phyloP scores from a whole-genome alignment of 2,888 invertebrate genomes.

The Linnaemya tessellans region DNA sequence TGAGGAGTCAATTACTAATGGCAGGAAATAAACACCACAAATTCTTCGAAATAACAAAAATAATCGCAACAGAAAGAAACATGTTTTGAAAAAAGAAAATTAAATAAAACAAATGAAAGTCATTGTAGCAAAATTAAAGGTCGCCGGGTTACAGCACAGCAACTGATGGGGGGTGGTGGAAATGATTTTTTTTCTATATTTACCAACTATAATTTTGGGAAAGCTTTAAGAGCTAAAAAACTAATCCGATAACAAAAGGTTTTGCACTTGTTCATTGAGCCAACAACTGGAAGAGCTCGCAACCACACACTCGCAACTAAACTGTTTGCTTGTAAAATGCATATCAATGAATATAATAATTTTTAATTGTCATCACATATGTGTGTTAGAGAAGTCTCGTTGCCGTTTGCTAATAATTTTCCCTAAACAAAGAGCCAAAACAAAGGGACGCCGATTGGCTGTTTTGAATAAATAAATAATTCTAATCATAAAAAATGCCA shows the following conservation, averaged over 20 bases:
- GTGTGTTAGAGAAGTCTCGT: slow-evolving; percentile 32
- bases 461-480: slow-evolving; percentile 39
- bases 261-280: slow-evolving; percentile 66
- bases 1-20: slow-evolving; percentile 69
- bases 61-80: not conserved
- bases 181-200: slow-evolving; percentile 55
- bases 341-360: slow-evolving; percentile 54
- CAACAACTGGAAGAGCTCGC: not conserved
- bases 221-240: slow-evolving; percentile 45
- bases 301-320: slow-evolving; percentile 26
- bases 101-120: slow-evolving; percentile 46
- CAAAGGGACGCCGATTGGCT: slow-evolving; percentile 30
- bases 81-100: not conserved
- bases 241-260: slow-evolving; percentile 70
- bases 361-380: slow-evolving; percentile 69
- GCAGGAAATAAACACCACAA: slow-evolving; percentile 55
- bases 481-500: slow-evolving; percentile 64
- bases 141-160: slow-evolving; percentile 13
- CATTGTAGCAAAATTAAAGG: slow-evolving; percentile 63
- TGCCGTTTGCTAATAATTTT: slow-evolving; percentile 29
- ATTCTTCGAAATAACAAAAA: slow-evolving; percentile 40
- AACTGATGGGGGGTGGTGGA: slow-evolving; percentile 64
- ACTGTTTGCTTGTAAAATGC: not conserved
- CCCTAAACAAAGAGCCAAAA: slow-evolving; percentile 48
- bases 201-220: slow-evolving; percentile 33